Evolutionary conservation across 2,113 vertebrate genomes (phyloP), one percentile per base, ranked within the genome.

Genomic region (Menidia beryllina): DNA sequence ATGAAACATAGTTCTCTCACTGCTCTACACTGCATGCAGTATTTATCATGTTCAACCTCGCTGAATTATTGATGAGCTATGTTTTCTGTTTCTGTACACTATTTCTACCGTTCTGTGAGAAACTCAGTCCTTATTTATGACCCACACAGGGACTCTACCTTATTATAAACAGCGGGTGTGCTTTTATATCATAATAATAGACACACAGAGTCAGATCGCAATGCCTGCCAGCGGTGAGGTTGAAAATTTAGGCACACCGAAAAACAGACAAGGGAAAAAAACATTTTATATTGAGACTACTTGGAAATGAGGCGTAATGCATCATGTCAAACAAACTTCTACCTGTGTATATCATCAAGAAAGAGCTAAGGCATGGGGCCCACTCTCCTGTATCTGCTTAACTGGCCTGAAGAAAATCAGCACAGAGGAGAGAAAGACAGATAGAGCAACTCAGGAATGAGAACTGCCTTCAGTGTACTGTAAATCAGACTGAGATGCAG

Each of bases 41-140:
- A 91, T 91, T 92, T 82, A 92, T 89, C 77, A 85, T 88, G 77
- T 83, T 87, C 89, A 84, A 79, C 57, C 71, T 73, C 56, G 27
- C 19, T 92, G 83, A 89, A 92, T 90, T 77, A 91, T 91, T 88
- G 69, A 92, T 88, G 68, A 77, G 59, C 68, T 75, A 82, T 89
- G 71, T 89, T 91, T 90, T 80, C 86, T 84, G 59, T 86, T 81
- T 75, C 81, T 84, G 67, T 62, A 69, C 72, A 85, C 66, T 75
- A 88, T 79, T 83, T 69, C 60, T 72, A 53, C 73, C 80, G 78
- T 75, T 86, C 61, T 79, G 52, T 72, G 70, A 85, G 71, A 77
- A 84, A 83, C 64, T 56, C 60, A 13, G 67, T 51, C 25, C 21
- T 77, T 63, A 75, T 57, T 81, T 58, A 61, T 67, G 82, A 83